These are phyloP conservation scores for Tragulus kanchil DNA, from an alignment of 2,113 vertebrate species.

Conservation along the genomic window DNA sequence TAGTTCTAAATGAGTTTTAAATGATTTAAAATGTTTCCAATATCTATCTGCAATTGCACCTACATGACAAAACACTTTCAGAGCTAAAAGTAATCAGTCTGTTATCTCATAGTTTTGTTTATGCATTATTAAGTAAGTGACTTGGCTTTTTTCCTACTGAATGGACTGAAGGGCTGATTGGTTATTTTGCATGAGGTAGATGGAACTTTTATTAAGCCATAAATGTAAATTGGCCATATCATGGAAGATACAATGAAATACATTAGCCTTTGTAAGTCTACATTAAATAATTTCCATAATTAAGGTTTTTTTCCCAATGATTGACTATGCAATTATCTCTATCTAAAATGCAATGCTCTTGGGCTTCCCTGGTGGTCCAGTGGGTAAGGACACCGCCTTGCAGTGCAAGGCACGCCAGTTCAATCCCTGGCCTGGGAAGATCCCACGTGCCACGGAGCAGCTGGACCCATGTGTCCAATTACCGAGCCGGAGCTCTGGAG, in stretches of 20 bases:
- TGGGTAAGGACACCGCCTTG: too few relatives aligned
- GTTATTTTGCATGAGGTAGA: not conserved
- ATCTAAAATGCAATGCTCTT: not conserved
- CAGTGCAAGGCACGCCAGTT: too few relatives aligned
- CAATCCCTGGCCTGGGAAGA: too few relatives aligned
- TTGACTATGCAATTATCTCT: conserved; percentile 47
- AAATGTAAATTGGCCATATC: conserved; percentile 4
- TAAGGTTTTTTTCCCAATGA: not conserved
- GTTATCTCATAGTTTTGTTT: conserved; percentile 6
- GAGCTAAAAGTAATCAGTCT: not conserved
- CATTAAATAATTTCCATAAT: not conserved
- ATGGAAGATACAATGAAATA: conserved; percentile 6
- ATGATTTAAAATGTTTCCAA: conserved; percentile 14
- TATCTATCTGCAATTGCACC: not conserved
- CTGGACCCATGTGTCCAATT: too few relatives aligned
- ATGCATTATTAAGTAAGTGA: not conserved
- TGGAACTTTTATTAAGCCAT: conserved; percentile 4
- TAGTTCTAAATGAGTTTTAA: conserved; percentile 33
- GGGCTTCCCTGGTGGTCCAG: too few relatives aligned
- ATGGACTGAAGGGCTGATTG: not conserved
- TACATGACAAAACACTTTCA: conserved; percentile 26
- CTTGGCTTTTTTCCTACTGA: not conserved
- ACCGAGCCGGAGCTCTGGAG: too few relatives aligned
- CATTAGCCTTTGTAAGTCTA: not conserved
- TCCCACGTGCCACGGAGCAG: too few relatives aligned